Evolutionary conservation across 2,888 invertebrate genomes (phyloP), one percentile per base, ranked within the genome.

Genomic region (Drosophila limbata): DNA sequence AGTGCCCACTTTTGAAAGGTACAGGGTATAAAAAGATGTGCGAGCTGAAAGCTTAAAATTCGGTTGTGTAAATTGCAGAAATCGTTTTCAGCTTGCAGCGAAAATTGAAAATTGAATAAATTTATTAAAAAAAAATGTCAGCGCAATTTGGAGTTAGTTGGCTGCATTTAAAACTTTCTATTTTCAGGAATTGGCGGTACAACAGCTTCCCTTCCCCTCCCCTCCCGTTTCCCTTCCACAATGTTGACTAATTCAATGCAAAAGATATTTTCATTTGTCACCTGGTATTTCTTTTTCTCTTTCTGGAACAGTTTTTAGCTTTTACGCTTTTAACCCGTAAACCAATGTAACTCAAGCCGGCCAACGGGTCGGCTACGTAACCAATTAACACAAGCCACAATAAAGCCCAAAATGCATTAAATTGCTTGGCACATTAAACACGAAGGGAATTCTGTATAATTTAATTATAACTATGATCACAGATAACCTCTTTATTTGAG

Each of bases 211-310:
- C n/a, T n/a, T 10, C 13, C 13, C 13, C 4, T 1, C 1, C n/a
- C 8, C 4, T 25, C 25, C 8, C 8, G 15, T 28, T 39, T 17
- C 4, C 39, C 6, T 2, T 10, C 31, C 47, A 4, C 28, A 53
- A 25, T 40, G 60, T 40, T 19, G 44, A 75, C 69, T 67, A 80
- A 67, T 69, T 73, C 65, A 64, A 63, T n/a, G 53, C 25, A 66
- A 69, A 63, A 77, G 66, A 19, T 37, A 64, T 64, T 52, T 60
- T 70, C 50, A 53, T 63, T 77, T 78, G 63, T 64, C 61, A 73
- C 60, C 59, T 67, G 1, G 45, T 17, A 45, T 45, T 42, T 13
- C 21, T 5, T 44, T 25, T 17, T 35, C n/a, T 9, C 19, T 11
- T 25, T 15, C 44, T n/a, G 31, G n/a, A 59, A 51, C 61, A 31